Percentiles rank a stretch among this genome's conserved stretches.
Evolutionary conservation across 2,797 vertebrate genomes (phyloP).

Genomic region (Phrynocephalus forsythii): DNA sequence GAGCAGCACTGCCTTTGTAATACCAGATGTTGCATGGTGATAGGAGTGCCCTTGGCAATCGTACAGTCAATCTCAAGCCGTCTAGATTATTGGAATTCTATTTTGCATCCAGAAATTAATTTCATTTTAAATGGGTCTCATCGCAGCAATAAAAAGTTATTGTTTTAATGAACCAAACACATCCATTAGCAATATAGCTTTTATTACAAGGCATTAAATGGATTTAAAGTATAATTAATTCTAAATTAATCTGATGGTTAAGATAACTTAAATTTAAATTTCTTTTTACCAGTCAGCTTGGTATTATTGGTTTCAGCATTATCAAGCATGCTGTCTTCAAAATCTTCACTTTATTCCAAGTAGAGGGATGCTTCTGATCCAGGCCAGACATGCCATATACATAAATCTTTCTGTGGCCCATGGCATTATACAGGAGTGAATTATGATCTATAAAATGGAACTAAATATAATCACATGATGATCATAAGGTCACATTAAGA

Average conservation of each 20-base stretch:
- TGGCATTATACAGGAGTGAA: conserved; percentile 30
- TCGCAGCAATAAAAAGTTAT: conserved; percentile 53
- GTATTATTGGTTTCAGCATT: conserved; percentile 9
- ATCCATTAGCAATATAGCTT: conserved; percentile 60
- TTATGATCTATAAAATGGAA: conserved; percentile 29
- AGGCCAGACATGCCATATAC: not conserved
- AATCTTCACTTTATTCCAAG: conserved; percentile 8
- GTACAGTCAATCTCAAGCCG: conserved; percentile 20
- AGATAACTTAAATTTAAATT: conserved; percentile 60
- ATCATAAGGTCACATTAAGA: conserved; percentile 35
- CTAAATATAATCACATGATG: conserved; percentile 28
- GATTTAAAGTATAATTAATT: conserved; percentile 66
- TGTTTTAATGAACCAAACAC: conserved; percentile 58
- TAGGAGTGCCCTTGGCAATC: conserved; percentile 44
- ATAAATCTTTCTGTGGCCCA: conserved; percentile 15
- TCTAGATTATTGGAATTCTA: conserved; percentile 57
- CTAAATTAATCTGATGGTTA: conserved; percentile 65
- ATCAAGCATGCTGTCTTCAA: conserved; percentile 35
- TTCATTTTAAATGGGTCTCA: conserved; percentile 59
- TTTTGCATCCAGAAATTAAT: conserved; percentile 47
- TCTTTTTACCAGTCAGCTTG: conserved; percentile 52
- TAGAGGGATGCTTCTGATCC: not conserved
- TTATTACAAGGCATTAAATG: conserved; percentile 63
- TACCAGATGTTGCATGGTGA: conserved; percentile 37
- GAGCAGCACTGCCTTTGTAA: conserved; percentile 28